A percentile compares a stretch with the other conserved stretches of the same genome.
Conservation (phyloP, 2,888 invertebrate species). For the Trachelus tabidus region DNA sequence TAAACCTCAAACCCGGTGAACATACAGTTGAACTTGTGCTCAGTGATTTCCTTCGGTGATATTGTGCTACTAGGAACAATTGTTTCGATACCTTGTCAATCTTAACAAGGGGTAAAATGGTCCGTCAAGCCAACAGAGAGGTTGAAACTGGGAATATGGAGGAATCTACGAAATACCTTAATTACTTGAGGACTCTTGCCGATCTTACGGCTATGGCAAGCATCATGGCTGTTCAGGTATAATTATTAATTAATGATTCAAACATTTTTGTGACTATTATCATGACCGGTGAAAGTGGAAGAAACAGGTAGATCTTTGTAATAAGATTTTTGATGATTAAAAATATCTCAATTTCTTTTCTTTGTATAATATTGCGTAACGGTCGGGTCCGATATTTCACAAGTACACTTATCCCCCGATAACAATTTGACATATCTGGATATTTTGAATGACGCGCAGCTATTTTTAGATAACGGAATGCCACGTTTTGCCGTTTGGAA, state of each 20-base stretch:
- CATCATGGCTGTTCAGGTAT: constrained; percentile 56
- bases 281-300: background rate
- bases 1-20: background rate
- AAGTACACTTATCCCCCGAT: too few relatives aligned
- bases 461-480: too few relatives aligned
- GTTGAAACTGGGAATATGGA: constrained; percentile 48
- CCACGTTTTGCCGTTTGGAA: too few relatives aligned
- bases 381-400: too few relatives aligned
- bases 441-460: too few relatives aligned
- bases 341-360: too few relatives aligned
- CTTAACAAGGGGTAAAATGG: constrained; percentile 38
- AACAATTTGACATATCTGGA: too few relatives aligned
- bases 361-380: too few relatives aligned
- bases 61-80: background rate
- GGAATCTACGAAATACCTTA: constrained; percentile 45
- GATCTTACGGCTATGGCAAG: constrained; percentile 56
- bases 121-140: constrained; percentile 39
- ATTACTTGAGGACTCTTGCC: constrained; percentile 50
- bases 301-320: background rate
- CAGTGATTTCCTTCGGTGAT: constrained; percentile 14
- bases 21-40: constrained; percentile 1
- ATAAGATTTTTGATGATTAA: background rate
- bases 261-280: background rate
- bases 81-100: background rate
- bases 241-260: background rate